Conservation (phyloP, 2,888 invertebrate species). For the Isotomurus palustris region DNA sequence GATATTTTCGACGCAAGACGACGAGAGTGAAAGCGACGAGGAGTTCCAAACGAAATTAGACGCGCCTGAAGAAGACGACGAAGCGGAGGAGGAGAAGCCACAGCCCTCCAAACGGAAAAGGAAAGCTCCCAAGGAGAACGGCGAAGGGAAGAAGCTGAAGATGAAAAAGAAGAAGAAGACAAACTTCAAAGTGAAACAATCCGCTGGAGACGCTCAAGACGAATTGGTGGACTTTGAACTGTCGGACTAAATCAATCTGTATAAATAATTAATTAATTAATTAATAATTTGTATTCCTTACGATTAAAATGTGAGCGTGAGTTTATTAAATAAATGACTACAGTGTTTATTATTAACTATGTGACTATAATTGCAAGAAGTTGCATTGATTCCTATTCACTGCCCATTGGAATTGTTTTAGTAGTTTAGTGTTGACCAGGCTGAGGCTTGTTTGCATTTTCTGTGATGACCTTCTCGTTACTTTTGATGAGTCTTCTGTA, state of each 20-base stretch:
- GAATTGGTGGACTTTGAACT: slow-evolving; percentile 43
- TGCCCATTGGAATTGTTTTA: too few species aligned
- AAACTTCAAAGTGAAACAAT: slow-evolving; percentile 10
- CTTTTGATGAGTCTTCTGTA: slow-evolving; percentile 65
- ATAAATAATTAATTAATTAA: too few species aligned
- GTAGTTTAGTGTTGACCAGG: too few species aligned
- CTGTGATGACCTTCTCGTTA: too few species aligned
- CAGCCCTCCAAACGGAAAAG: slow-evolving; percentile 7
- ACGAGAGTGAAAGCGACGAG: slow-evolving; percentile 26
- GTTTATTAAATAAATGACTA: too few species aligned
- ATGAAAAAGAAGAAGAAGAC: slow-evolving; percentile 24
- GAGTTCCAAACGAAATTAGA: slow-evolving; percentile 35
- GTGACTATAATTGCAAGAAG: too few species aligned
- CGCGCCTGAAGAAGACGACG: background rate
- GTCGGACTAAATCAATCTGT: slow-evolving; percentile 44
- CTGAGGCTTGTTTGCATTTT: too few species aligned
- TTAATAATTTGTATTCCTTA: too few species aligned
- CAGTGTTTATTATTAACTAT: too few species aligned
- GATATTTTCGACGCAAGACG: slow-evolving; percentile 27
- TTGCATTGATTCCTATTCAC: too few species aligned
- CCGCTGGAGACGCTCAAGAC: slow-evolving; percentile 31
- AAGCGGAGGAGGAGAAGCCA: background rate
- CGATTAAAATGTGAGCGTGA: too few species aligned
- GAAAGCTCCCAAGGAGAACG: slow-evolving; percentile 7
- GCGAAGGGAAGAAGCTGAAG: slow-evolving; percentile 15